Conservation (phyloP, 2,888 invertebrate genomes). For the Phengaris arion region DNA sequence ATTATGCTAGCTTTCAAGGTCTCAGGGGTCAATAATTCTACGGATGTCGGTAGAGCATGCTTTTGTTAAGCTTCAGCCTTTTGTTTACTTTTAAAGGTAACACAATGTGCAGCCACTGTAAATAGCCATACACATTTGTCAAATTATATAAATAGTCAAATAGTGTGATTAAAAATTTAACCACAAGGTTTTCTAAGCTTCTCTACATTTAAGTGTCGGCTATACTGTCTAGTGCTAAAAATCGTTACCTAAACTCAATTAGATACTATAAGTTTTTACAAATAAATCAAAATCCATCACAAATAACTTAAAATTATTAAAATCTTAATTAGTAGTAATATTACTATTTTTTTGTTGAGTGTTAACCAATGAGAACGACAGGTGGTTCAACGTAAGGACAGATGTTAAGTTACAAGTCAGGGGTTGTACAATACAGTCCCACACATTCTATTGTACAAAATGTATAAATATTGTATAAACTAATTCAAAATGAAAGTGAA, state of each 20-base stretch:
- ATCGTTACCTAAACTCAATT: neutral
- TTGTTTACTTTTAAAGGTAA: neutral
- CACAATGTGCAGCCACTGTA: neutral
- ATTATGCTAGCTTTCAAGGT: constrained; percentile 21
- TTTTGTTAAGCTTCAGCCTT: neutral
- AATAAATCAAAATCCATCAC: neutral
- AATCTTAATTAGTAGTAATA: neutral
- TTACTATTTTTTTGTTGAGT: neutral
- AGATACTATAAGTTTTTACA: neutral
- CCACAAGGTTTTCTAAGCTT: neutral
- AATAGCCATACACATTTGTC: neutral
- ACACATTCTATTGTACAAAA: neutral
- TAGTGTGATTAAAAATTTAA: neutral
- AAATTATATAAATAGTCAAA: neutral
- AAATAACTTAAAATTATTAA: neutral
- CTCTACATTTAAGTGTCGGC: neutral
- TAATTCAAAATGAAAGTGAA: constrained; percentile 1
- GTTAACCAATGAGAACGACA: constrained; percentile 16
- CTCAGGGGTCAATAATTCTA: constrained; percentile 13
- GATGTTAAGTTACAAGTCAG: constrained; percentile 9
- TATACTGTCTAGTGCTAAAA: neutral
- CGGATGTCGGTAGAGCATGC: neutral
- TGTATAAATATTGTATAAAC: constrained; percentile 7
- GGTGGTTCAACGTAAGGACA: constrained; percentile 17
- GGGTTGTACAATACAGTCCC: neutral